Percentiles rank a stretch among this genome's conserved stretches.
phyloP scores from a whole-genome alignment of 2,797 vertebrate species.

The Clarias laeviceps region DNA sequence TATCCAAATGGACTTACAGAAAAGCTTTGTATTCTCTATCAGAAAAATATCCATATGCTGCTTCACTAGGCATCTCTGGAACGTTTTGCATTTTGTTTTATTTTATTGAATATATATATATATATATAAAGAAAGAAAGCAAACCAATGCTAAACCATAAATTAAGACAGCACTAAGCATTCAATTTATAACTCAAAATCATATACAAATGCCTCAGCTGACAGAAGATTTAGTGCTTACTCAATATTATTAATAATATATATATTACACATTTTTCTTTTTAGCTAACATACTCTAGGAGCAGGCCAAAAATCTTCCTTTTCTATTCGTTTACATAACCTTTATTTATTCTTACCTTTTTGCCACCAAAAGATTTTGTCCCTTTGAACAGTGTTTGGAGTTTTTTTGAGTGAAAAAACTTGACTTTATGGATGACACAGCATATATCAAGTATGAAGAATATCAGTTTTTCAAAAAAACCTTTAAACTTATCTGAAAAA shows the following conservation, averaged over 20 bases:
- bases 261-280: neutral
- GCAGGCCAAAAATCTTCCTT: neutral
- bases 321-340: neutral
- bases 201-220: neutral
- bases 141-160: neutral
- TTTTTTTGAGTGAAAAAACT: too few species aligned
- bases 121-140: neutral
- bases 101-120: neutral
- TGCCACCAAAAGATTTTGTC: too few species aligned
- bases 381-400: too few species aligned
- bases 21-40: neutral
- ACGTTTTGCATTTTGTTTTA: neutral
- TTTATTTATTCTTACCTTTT: too few species aligned
- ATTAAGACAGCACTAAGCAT: neutral
- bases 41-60: neutral
- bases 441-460: neutral
- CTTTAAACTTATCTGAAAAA: neutral
- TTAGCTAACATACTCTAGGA: neutral
- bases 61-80: neutral
- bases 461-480: neutral
- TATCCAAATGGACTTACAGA: neutral
- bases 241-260: neutral
- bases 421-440: neutral
- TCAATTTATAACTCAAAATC: neutral
- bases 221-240: neutral